Conservation (phyloP, 2,888 invertebrate genomes). For the Zeuzera pyrina region DNA sequence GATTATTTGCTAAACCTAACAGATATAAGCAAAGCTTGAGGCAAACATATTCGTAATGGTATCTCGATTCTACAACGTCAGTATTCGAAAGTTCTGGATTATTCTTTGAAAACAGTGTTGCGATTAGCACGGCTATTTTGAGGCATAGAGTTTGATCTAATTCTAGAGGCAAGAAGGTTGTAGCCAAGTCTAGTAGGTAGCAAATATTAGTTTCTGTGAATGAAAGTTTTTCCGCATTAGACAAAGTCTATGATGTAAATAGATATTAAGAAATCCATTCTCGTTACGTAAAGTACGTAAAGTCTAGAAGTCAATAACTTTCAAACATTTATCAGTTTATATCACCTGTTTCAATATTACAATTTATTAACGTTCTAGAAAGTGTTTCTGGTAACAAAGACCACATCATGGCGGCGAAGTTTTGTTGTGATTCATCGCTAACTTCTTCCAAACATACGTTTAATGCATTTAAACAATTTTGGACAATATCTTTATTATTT, state of each 20-base stretch:
- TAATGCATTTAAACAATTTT: constrained; percentile 42
- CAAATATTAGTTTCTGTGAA: constrained; percentile 47
- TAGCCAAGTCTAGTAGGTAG: constrained; percentile 48
- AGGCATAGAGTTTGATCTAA: constrained; percentile 36
- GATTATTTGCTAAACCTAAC: constrained; percentile 35
- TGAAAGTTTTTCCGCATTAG: too few relatives aligned
- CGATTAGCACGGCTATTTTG: constrained; percentile 44
- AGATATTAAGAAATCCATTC: too few relatives aligned
- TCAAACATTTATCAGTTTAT: too few relatives aligned
- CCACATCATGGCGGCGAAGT: constrained; percentile 44
- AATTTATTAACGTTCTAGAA: constrained; percentile 43
- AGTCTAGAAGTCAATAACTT: too few relatives aligned
- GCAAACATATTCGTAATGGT: constrained; percentile 45
- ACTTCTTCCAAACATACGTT: constrained; percentile 36
- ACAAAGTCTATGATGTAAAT: too few relatives aligned
- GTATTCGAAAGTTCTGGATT: constrained; percentile 18
- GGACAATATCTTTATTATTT: constrained; percentile 24
- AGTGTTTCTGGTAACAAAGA: constrained; percentile 42
- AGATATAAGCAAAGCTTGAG: constrained; percentile 46
- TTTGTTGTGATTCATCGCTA: constrained; percentile 31
- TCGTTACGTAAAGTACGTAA: too few relatives aligned
- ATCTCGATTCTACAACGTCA: constrained; percentile 19
- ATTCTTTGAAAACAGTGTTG: constrained; percentile 43
- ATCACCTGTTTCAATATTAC: constrained; percentile 39
- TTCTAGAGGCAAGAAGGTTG: constrained; percentile 30